Evolutionary conservation across 2,888 invertebrate genomes (phyloP), one percentile per base, ranked within the genome.

Genomic region (Leptopilina syphax): DNA sequence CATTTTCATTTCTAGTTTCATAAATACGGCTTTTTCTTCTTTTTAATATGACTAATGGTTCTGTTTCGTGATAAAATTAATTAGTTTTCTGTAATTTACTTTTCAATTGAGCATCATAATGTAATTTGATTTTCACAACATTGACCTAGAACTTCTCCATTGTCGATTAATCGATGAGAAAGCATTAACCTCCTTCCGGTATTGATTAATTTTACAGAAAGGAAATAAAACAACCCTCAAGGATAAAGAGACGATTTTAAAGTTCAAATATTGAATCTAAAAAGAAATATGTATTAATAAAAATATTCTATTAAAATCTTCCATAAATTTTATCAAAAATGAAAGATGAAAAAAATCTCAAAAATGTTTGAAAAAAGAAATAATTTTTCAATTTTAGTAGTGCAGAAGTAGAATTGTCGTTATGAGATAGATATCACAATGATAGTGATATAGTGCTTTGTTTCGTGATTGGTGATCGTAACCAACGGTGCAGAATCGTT

Each of bases 51-150:
- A 4, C n/a, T 50, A 50, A 50, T 50, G 50, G 50, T 50, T 50
- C 9, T 9, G 10, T 50, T 50, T 50, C 10, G 50, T 50, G 50
- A 50, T 50, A 12, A 50, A 50, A 50, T 50, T 50, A 50, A 50
- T 50, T 50, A 50, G 63, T 80, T 78, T 76, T 68, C 66, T 63
- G 76, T 34, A n/a, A 73, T 77, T 77, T 77, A 13, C 13, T 67
- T 70, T 67, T 80, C 76, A 63, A 47, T 76, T 57, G 77, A 77
- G 76, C 83, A 81, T 76, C 77, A 76, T 79, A n/a, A 13, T 77
- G 80, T 82, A 81, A 83, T 82, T 83, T 84, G 83, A 89, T 87
- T 88, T 85, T 83, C 85, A 77, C 82, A 86, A 87, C 88, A 88
- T 88, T 89, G 89, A 88, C 90, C 90, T 85, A 87, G 87, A 86